These are phyloP conservation scores for Phoxinus phoxinus DNA, from an alignment of 2,113 vertebrate species.

Conservation along the genomic window DNA sequence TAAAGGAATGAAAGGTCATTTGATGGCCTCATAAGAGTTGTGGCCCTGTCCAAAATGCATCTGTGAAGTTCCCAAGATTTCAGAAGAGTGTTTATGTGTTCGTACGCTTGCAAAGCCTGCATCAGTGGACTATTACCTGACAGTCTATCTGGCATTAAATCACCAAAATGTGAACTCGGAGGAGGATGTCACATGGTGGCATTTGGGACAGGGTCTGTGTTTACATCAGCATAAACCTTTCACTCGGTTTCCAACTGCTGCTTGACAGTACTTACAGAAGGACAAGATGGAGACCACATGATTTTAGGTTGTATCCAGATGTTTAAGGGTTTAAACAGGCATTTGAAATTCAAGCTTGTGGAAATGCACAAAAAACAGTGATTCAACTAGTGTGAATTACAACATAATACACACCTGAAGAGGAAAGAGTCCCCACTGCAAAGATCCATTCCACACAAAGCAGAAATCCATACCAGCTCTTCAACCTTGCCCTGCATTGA, in stretches of 20 bases:
- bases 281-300: neutral
- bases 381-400: conserved; percentile 27
- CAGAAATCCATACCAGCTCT: conserved; percentile 15
- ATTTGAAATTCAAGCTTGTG: neutral
- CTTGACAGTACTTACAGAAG: neutral
- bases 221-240: conserved; percentile 7
- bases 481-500: neutral
- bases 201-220: neutral
- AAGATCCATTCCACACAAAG: conserved; percentile 3
- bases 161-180: neutral
- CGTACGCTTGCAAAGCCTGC: neutral
- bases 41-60: neutral
- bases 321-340: neutral
- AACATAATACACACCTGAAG: conserved; percentile 27
- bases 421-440: neutral
- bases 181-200: neutral
- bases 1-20: conserved; percentile 17
- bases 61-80: neutral
- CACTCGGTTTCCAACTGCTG: neutral
- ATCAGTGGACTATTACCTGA: neutral
- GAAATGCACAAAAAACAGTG: conserved; percentile 26
- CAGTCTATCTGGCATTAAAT: neutral
- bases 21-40: neutral
- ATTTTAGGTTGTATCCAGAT: neutral
- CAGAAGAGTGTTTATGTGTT: neutral